These are phyloP conservation scores for Aulostomus chinensis DNA, from an alignment of 2,797 vertebrate species.

Conservation along the genomic window DNA sequence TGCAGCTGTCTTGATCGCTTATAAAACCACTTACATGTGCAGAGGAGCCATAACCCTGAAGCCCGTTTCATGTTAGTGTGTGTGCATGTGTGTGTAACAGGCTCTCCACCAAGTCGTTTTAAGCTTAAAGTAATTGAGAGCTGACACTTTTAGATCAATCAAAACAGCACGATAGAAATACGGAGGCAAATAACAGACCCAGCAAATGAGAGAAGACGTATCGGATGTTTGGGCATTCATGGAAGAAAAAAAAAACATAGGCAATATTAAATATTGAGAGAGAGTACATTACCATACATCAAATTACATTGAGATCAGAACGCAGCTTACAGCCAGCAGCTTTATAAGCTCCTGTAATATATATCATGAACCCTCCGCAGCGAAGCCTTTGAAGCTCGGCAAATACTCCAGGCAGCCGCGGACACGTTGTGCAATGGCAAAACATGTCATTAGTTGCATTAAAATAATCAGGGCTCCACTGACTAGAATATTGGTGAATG, in stretches of 20 bases:
- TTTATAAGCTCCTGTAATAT: conserved; percentile 25
- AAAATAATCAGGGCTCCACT: background rate
- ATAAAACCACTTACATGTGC: conserved; percentile 43
- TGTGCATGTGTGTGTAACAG: conserved; percentile 13
- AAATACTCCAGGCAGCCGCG: background rate
- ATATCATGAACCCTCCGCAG: conserved; percentile 11
- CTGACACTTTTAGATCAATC: conserved; percentile 40
- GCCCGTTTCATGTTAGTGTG: conserved; percentile 2
- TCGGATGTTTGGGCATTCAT: conserved; percentile 19
- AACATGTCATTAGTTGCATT: background rate
- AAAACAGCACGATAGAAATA: conserved; percentile 18
- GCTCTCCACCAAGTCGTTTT: conserved; percentile 31
- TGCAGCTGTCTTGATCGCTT: conserved; percentile 42
- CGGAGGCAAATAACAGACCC: background rate
- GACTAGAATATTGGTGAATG: too few relatives aligned
- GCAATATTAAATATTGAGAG: conserved; percentile 31
- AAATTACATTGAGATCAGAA: conserved; percentile 35
- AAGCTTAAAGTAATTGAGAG: conserved; percentile 29
- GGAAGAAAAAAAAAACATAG: conserved; percentile 21
- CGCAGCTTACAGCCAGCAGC: conserved; percentile 13
- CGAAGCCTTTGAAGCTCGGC: conserved; percentile 28
- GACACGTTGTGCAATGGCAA: background rate
- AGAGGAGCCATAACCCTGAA: conserved; percentile 13
- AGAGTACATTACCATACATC: conserved; percentile 33
- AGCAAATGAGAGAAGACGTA: conserved; percentile 5